phyloP scores from a whole-genome alignment of 2,888 invertebrate genomes.

The Ornithoptera alexandrae region DNA sequence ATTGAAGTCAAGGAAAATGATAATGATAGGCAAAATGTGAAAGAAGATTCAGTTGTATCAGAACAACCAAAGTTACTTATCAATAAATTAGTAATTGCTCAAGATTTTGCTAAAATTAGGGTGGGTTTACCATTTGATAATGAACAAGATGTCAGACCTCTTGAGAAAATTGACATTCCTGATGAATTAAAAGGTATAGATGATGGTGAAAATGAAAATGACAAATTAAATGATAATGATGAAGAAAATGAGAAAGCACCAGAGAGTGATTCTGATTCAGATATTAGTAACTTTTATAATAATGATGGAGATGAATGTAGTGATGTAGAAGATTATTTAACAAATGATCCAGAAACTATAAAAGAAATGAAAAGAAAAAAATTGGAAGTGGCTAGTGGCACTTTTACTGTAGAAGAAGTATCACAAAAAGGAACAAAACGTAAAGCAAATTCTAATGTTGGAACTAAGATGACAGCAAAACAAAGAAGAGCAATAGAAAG shows the following conservation, averaged over 20 bases:
- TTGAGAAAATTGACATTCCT: slow-evolving; percentile 73
- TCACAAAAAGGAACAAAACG: slow-evolving; percentile 60
- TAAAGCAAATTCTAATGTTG: slow-evolving; percentile 39
- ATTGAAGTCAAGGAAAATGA: slow-evolving; percentile 31
- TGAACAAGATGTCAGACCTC: slow-evolving; percentile 82
- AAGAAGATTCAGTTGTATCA: slow-evolving; percentile 51
- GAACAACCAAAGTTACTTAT: slow-evolving; percentile 58
- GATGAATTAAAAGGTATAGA: slow-evolving; percentile 71
- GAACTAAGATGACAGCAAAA: slow-evolving; percentile 85
- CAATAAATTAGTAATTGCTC: slow-evolving; percentile 81
- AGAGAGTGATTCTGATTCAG: slow-evolving; percentile 78
- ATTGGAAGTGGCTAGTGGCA: slow-evolving; percentile 76
- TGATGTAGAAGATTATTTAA: slow-evolving; percentile 75
- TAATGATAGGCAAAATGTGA: slow-evolving; percentile 34
- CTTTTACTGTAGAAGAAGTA: slow-evolving; percentile 77
- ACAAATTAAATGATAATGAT: slow-evolving; percentile 47
- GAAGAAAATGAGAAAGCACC: slow-evolving; percentile 45
- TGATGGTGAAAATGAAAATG: slow-evolving; percentile 54
- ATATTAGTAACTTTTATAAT: slow-evolving; percentile 84
- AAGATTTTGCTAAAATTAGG: slow-evolving; percentile 90
- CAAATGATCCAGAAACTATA: slow-evolving; percentile 68
- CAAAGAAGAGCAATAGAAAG: slow-evolving; percentile 87
- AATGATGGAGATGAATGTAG: slow-evolving; percentile 81
- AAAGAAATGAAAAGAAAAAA: slow-evolving; percentile 70
- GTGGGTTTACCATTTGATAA: slow-evolving; percentile 85